These are phyloP conservation scores for Alsophila aescularia DNA, from an alignment of 2,888 invertebrate genomes.

Conservation along the genomic window DNA sequence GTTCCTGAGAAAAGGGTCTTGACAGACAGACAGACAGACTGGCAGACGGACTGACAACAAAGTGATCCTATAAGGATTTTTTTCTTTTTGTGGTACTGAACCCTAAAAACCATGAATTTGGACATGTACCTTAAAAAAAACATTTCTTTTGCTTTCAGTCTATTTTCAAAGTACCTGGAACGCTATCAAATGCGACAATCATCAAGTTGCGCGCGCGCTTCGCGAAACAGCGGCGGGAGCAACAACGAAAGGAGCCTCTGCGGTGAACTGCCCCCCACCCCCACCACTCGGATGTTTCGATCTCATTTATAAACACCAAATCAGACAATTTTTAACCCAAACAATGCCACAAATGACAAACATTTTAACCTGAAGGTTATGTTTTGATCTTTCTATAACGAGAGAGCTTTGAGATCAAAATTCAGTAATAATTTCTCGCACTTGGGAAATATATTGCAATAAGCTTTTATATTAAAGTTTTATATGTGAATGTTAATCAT, in stretches of 20 bases:
- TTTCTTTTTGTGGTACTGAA: too few relatives aligned
- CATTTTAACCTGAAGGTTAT: background rate
- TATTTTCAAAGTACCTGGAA: constrained; percentile 92
- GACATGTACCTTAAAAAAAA: too few relatives aligned
- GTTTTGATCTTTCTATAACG: constrained; percentile 11
- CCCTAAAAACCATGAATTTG: too few relatives aligned
- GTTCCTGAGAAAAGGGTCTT: too few relatives aligned
- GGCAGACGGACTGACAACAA: too few relatives aligned
- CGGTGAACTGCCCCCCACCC: constrained; percentile 56
- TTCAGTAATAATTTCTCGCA: background rate
- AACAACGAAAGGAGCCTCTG: constrained; percentile 72
- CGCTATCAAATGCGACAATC: constrained; percentile 88
- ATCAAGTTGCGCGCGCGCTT: constrained; percentile 85
- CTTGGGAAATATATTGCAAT: background rate
- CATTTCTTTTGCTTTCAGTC: constrained; percentile 84
- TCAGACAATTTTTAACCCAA: constrained; percentile 35
- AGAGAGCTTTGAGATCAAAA: constrained; percentile 8
- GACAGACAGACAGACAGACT: too few relatives aligned
- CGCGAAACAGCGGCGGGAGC: constrained; percentile 81
- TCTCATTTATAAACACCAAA: constrained; percentile 62
- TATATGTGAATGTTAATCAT: background rate
- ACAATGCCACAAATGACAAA: constrained; percentile 16
- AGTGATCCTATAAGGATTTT: too few relatives aligned
- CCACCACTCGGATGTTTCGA: constrained; percentile 49
- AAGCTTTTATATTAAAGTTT: background rate